These are phyloP conservation scores for Mungos mungo DNA, from an alignment of 2,113 vertebrate genomes.

Conservation along the genomic window DNA sequence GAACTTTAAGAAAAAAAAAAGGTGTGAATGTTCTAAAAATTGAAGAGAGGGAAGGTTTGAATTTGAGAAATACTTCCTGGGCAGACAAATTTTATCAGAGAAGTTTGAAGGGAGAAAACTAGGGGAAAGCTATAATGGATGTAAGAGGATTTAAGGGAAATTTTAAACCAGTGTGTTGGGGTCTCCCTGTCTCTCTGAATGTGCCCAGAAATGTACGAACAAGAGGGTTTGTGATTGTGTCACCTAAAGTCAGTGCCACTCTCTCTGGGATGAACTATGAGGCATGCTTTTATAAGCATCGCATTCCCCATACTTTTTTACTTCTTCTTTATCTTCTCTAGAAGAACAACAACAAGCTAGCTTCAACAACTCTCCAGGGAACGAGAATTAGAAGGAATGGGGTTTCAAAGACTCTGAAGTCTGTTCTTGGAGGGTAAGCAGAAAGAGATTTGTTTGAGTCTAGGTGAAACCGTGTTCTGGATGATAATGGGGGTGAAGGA, in stretches of 20 bases:
- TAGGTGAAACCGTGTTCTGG: not conserved
- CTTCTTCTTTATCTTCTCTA: not conserved
- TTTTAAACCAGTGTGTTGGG: not conserved
- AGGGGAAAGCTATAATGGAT: not conserved
- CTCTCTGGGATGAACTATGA: not conserved
- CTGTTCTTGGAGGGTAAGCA: not conserved
- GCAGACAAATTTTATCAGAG: not conserved
- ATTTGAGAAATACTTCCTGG: not conserved
- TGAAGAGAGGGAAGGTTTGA: not conserved
- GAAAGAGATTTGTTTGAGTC: not conserved
- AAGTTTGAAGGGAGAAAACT: not conserved
- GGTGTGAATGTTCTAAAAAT: not conserved
- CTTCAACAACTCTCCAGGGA: not conserved
- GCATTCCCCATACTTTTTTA: not conserved
- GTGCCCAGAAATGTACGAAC: not conserved
- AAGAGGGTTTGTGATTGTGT: not conserved
- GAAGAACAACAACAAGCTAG: not conserved
- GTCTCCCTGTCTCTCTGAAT: not conserved
- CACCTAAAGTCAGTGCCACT: accelerated
- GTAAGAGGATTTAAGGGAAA: not conserved
- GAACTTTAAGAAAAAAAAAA: not conserved
- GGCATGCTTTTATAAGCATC: not conserved
- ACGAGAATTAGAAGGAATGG: not conserved
- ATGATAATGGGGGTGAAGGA: not conserved
- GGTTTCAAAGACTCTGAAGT: not conserved